Evolutionary conservation across 2,797 vertebrate species (phyloP), one percentile per base, ranked within the genome.

Genomic region (Menidia menidia): DNA sequence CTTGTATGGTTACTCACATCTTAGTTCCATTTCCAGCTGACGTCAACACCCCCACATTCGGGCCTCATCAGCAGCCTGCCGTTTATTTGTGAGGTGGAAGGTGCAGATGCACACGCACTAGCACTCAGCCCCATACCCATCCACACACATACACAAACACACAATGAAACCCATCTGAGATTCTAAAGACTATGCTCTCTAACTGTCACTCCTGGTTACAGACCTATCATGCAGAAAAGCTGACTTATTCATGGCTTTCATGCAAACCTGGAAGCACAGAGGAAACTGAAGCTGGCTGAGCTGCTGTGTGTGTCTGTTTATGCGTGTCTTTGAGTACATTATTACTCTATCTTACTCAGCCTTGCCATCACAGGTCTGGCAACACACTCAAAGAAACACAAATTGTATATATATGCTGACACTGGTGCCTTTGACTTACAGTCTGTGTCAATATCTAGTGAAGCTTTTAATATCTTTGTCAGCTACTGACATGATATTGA

Each of bases 231-330:
- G 87, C 90, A 92, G 89, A 92, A 88, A 88, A 82, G 76, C 83
- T 93, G 86, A 94, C 85, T 92, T 90, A 93, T 93, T 94, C 83
- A 94, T 92, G 82, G 63, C 80, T 82, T 90, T 89, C 87, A 91
- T 90, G 88, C 89, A 87, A 89, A 89, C 87, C 77, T 80, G 76
- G 77, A 77, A 71, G 78, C 84, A 73, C 81, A 73, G 83, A 74
- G 76, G 87, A 91, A 89, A 89, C 82, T 79, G 83, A 85, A 82
- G 87, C 80, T 72, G 82, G 75, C 68, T 64, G 64, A 53, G 85
- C 62, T 63, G 44, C 30, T 45, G 39, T 64, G 64, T 74, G 61
- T 77, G 35, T 69, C 19, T 69, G 58, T 62, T 25, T 45, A 47
- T 71, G 43, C 65, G 71, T 74, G 50, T 56, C 55, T 75, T 69